Conservation (phyloP, 1,140 invertebrate species). For the Mamestra configurata region DNA sequence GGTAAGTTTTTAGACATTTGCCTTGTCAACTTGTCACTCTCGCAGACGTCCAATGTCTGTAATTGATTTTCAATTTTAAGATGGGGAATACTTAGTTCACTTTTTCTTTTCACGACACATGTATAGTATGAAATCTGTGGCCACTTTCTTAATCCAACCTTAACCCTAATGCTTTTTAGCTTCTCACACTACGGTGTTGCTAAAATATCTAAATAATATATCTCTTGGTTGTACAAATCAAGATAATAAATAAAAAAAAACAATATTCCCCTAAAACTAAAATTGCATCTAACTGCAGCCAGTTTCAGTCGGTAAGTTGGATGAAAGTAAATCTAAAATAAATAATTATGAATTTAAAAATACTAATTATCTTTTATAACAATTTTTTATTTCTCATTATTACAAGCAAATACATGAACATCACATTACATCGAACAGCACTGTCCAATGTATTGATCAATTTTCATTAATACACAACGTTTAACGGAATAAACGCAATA, state of each 20-base stretch:
- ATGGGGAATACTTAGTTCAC: too few species aligned
- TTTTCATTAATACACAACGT: background rate
- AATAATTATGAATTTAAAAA: too few species aligned
- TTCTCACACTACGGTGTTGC: conserved; percentile 64
- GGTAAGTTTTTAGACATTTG: background rate
- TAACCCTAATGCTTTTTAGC: conserved; percentile 70
- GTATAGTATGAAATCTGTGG: conserved; percentile 8
- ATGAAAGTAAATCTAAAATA: background rate
- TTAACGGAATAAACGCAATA: too few species aligned
- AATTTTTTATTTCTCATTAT: background rate
- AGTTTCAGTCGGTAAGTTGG: background rate
- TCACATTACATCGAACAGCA: background rate
- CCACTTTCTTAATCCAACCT: conserved; percentile 48
- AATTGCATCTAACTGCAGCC: background rate
- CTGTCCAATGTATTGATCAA: background rate
- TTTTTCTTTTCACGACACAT: background rate
- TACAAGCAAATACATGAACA: conserved; percentile 7
- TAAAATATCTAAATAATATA: conserved; percentile 16
- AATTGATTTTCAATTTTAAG: too few species aligned
- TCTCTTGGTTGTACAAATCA: background rate
- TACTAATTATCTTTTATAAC: background rate
- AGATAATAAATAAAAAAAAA: background rate
- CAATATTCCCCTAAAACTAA: background rate
- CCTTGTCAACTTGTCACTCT: too few species aligned
- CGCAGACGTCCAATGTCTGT: too few species aligned